Conservation (phyloP, 2,113 vertebrate species). For the Herpailurus yagouaroundi region DNA sequence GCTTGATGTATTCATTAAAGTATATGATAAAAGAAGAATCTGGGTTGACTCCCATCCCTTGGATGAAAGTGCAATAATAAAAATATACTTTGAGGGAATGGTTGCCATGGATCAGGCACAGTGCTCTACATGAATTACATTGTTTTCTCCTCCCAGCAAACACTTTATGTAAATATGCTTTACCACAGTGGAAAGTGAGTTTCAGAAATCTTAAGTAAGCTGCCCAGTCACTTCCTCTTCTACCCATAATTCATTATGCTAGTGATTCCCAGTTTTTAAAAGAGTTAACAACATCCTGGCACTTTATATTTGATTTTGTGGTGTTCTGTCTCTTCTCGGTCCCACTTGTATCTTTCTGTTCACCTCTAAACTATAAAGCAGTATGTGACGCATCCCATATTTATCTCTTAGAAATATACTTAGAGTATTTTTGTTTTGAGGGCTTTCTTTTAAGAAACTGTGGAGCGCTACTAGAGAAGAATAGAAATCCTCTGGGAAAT, state of each 20-base stretch:
- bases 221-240: not conserved
- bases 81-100: not conserved
- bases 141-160: not conserved
- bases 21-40: not conserved
- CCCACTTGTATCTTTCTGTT: not conserved
- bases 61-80: not conserved
- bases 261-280: not conserved
- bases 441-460: not conserved
- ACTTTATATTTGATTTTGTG: not conserved
- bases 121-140: accelerated
- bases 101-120: not conserved
- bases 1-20: not conserved
- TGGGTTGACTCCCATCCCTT: not conserved
- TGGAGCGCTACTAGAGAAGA: not conserved
- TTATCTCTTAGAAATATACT: not conserved
- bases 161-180: not conserved
- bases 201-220: not conserved
- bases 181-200: not conserved
- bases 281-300: not conserved
- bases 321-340: not conserved
- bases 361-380: not conserved
- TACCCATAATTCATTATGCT: not conserved
- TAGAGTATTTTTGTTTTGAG: not conserved
- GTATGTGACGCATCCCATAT: not conserved
- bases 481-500: not conserved